Percentiles rank a stretch among this genome's conserved stretches.
phyloP scores from a whole-genome alignment of 1,140 invertebrate genomes.

The Brachionus calyciflorus region DNA sequence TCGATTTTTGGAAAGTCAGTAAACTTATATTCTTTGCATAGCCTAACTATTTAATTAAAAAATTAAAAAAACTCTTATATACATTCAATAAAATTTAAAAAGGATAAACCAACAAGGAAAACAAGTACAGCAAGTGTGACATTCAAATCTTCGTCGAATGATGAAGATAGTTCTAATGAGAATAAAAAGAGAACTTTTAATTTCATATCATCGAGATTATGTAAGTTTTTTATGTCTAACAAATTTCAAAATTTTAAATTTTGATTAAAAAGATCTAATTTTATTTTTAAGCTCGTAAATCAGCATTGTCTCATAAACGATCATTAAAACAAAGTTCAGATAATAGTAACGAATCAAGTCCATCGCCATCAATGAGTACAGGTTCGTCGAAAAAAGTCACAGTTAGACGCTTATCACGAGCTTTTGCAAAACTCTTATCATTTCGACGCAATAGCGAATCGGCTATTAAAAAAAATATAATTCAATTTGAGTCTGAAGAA shows the following conservation, averaged over 20 bases:
- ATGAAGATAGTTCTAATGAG: constrained; percentile 20
- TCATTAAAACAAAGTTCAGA: not conserved
- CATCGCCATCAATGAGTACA: constrained; percentile 6
- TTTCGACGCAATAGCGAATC: constrained; percentile 44
- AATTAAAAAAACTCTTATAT: no score
- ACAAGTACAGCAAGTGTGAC: constrained; percentile 41
- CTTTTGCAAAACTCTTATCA: constrained; percentile 25
- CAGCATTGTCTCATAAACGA: not conserved
- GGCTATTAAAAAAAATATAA: constrained; percentile 36
- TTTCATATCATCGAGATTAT: not conserved
- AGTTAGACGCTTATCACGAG: constrained; percentile 5
- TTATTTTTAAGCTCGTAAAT: constrained; percentile 28
- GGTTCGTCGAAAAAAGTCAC: not conserved
- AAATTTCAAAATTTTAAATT: no score
- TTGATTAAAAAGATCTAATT: not conserved
- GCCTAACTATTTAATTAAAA: no score
- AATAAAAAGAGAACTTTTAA: not conserved
- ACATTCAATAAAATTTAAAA: no score
- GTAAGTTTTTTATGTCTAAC: not conserved
- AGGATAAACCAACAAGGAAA: constrained; percentile 37
- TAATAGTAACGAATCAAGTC: not conserved
- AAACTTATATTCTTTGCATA: no score
- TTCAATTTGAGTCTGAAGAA: constrained; percentile 30
- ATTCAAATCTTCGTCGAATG: constrained; percentile 45
- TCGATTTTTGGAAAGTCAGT: no score